Evolutionary conservation across 1,140 invertebrate genomes (phyloP), one percentile per base, ranked within the genome.

Genomic region (Drosophila sp.): DNA sequence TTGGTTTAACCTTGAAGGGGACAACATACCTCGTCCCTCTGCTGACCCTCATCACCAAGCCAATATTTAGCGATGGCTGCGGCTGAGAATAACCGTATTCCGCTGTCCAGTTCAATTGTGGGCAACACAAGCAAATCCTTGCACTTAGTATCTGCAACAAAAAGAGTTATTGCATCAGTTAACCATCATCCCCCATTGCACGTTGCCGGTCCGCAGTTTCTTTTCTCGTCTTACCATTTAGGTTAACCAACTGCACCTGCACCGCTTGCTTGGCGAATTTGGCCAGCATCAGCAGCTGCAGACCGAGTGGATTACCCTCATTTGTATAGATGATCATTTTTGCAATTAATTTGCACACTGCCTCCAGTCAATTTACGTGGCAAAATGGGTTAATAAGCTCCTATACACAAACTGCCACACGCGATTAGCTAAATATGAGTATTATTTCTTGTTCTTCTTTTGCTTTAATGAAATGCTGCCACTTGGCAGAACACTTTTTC

Each of bases 201-300:
- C 70, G 70, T 61, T 73, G 69, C 69, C 69, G 69, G 69, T 21
- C 7, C 2, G 14, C 13, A 63, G 29, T 4, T 7, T 18, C 34
- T 32, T 46, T 46, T 38, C 18, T 9, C 4, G 1, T 67, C 90
- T 90, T 92, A 95, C 94, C 94, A 92, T 93, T 93, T 64, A 94
- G 91, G 56, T 93, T 89, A 65, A 94, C 91, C 76, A 93, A 89
- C 76, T 93, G 92, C 40, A 95, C 58, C 48, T 93, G 89, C 14
- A 94, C 90, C 63, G 93, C 81, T 76, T 93, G 92, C 69, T 94
- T 92, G 0, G 93, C 92, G 75, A 95, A 92, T 82, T 95, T 95
- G 0, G 94, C 93, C 46, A 94, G 94, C 67, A 96, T 93, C 14
- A 96, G 76, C 62, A 96, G 76, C 84, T 97, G 96, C 59, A 96